Evolutionary conservation across 1,140 invertebrate genomes (phyloP), one percentile per base, ranked within the genome.

Genomic region (Formica exsecta): DNA sequence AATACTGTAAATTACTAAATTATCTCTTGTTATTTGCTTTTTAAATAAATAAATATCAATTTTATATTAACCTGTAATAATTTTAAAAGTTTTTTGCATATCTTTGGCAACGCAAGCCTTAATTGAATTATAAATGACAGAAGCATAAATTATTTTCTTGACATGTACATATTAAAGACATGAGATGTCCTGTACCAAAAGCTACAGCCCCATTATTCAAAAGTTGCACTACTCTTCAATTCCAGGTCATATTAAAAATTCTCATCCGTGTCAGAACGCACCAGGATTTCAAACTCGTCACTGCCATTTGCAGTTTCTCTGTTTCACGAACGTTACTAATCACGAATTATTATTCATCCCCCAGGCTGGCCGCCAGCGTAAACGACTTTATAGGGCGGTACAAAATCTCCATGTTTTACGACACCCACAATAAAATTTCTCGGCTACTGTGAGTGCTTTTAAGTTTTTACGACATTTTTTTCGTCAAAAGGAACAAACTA

Each of bases 301-400:
- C 76, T 81, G 74, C 51, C 74, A 66, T 76, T 68, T 61, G 57
- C 87, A 65, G 73, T 81, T 54, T 70, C 73, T 51, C 73, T 36
- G 71, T 11, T 54, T 32, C 62, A 66, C 51, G 73, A 75, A 68
- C 74, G 62, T 77, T 65, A 65, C 81, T 73, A 85, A 75, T 85
- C 61, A 51, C 76, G 62, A 86, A 88, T 88, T 86, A 86, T 76
- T 86, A 88, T 88, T 88, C 87, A 88, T 88, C 77, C 32, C 48
- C 54, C 16, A 41, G 38, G 51, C n/a, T 48, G 64, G 64, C 57
- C 73, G 73, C 86, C 36, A 64, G 86, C 83, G 61, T 80, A 80
- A 87, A 61, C 54, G 36, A 57, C 71, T 88, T 88, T 87, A 88
- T 86, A 83, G 85, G 73, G 25, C 59, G 54, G 71, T 29, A 77